phyloP scores from a whole-genome alignment of 2,888 invertebrate genomes.

The Hemaris fuciformis region DNA sequence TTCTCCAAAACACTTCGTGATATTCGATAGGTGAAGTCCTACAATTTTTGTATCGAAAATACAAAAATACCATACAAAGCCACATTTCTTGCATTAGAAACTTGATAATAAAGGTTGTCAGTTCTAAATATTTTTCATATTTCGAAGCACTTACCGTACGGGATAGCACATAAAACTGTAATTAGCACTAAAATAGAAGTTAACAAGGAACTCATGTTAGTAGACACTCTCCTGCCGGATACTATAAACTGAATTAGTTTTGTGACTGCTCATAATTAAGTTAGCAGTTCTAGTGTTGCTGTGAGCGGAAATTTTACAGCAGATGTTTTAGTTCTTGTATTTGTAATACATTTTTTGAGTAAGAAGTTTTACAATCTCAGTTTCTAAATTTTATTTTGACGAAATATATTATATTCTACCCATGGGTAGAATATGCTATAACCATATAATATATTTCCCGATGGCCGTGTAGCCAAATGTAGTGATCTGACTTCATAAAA shows the following conservation, averaged over 20 bases:
- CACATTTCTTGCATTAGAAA: too few species aligned
- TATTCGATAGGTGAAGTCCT: too few species aligned
- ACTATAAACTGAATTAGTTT: slow-evolving; percentile 27
- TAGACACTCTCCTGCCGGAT: neutral
- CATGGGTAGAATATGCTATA: too few species aligned
- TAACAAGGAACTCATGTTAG: slow-evolving; percentile 4
- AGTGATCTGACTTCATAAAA: too few species aligned
- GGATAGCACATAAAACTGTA: neutral
- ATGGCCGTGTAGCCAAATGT: too few species aligned
- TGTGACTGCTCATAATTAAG: slow-evolving; percentile 14
- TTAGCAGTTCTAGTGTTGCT: neutral
- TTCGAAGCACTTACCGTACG: slow-evolving; percentile 16
- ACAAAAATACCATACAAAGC: too few species aligned
- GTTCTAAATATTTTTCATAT: slow-evolving; percentile 13
- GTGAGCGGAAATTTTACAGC: neutral
- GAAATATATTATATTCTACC: too few species aligned
- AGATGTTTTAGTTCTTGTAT: neutral
- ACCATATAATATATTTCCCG: too few species aligned
- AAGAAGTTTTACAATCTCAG: too few species aligned
- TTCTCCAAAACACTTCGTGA: too few species aligned
- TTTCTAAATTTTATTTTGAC: too few species aligned
- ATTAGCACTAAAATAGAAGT: neutral
- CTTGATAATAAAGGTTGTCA: neutral
- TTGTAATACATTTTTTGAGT: neutral
- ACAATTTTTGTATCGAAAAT: slow-evolving; percentile 12